Percentiles rank a stretch among this genome's conserved stretches.
These are phyloP conservation scores for Balaeniceps rex DNA, from an alignment of 2,113 vertebrate genomes.

Conservation along the genomic window DNA sequence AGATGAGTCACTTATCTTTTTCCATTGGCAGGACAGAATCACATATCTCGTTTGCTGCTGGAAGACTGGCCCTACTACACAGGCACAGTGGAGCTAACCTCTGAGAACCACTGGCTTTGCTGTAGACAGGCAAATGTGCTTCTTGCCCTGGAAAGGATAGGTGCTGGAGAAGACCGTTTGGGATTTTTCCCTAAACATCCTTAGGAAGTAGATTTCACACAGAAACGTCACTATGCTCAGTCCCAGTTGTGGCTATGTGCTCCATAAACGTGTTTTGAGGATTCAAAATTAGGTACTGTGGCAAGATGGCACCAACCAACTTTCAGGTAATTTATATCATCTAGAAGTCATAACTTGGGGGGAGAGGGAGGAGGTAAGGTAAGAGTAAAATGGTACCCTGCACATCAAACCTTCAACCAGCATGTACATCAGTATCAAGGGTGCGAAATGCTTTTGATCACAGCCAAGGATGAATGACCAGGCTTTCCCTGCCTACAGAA, in stretches of 20 bases:
- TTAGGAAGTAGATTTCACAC: neutral
- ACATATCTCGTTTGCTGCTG: neutral
- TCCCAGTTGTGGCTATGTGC: neutral
- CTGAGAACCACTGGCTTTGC: neutral
- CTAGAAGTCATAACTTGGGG: neutral
- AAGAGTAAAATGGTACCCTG: neutral
- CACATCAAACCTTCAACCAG: neutral
- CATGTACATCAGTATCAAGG: neutral
- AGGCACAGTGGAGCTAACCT: neutral
- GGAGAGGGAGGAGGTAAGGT: accelerated
- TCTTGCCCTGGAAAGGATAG: neutral
- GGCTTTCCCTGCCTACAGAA: neutral
- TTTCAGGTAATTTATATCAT: neutral
- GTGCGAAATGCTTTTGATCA: neutral
- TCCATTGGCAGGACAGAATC: neutral
- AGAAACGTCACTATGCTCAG: neutral
- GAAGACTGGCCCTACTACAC: neutral
- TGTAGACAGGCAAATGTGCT: neutral
- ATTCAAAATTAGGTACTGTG: neutral
- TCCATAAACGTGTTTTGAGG: neutral
- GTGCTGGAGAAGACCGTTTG: neutral
- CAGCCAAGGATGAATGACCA: neutral
- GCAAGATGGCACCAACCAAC: neutral
- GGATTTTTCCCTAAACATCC: neutral
- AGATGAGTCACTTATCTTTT: neutral